Evolutionary conservation across 2,113 vertebrate genomes (phyloP), one percentile per base, ranked within the genome.

Genomic region (Festucalex cinctus): DNA sequence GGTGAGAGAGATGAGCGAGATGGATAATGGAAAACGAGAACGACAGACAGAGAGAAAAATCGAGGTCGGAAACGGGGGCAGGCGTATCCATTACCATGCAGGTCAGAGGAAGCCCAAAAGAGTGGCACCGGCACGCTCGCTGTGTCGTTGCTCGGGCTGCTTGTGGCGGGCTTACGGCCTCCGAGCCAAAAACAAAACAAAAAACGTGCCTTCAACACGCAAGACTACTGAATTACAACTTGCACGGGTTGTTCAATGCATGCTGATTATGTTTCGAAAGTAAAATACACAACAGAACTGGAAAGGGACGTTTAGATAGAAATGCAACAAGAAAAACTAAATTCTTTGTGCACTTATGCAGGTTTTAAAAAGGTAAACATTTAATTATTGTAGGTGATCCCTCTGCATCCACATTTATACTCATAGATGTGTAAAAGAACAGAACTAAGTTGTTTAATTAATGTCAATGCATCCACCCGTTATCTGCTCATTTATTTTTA

Each of bases 61-160:
- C 74, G 86, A 86, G 87, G 84, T 86, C 83, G 80, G 78, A 48
- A 48, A 48, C 39, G 65, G 72, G 89, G 84, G 81, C 86, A 83
- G 77, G 75, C 68, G 9, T 84, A 79, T 79, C 85, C 76, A 86
- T 89, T 90, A 86, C 84, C 72, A 79, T 69, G 72, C 63, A 78
- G 85, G 83, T 80, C 73, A 65, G 73, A 60, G 13, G 71, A 74
- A 70, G 65, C 65, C 65, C 60, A 44, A 64, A 20, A 70, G 65
- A 82, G 70, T 57, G 77, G 79, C 79, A 73, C 68, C 73, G 71
- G 83, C 78, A 56, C 28, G 63, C 68, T 77, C 77, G 32, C 56
- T 73, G 67, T 32, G 69, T 78, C 79, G 74, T 63, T 44, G 60
- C 77, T 80, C 20, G 22, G 69, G 69, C 62, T 9, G 68, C 63